phyloP scores from a whole-genome alignment of 2,797 vertebrate genomes.

The Propithecus deckenii region DNA sequence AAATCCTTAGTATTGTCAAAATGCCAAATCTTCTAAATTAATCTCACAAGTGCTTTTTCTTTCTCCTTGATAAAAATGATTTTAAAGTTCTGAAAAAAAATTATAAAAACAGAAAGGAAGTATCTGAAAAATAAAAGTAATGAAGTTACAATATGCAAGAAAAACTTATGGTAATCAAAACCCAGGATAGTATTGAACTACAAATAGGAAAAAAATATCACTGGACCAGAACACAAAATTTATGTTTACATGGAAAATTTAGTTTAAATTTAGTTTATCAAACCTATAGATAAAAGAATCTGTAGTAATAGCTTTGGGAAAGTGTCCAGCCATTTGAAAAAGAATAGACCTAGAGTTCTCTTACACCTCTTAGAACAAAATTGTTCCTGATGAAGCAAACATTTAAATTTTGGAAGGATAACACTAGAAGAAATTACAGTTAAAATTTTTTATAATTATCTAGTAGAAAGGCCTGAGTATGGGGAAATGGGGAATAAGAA shows the following conservation, averaged over 20 bases:
- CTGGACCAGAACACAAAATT: background rate
- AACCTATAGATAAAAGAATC: background rate
- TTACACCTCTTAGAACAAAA: background rate
- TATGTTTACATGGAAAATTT: background rate
- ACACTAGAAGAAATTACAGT: background rate
- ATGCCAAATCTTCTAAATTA: background rate
- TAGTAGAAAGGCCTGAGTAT: background rate
- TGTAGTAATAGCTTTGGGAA: background rate
- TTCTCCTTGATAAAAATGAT: background rate
- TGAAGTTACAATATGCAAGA: background rate
- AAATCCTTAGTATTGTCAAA: background rate
- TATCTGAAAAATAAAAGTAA: conserved; percentile 39
- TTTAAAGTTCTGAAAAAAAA: conserved; percentile 22
- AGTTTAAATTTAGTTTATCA: background rate
- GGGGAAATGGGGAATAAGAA: background rate
- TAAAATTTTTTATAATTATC: background rate
- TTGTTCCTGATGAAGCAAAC: background rate
- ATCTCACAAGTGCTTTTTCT: background rate
- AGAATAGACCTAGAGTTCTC: background rate
- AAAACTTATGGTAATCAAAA: conserved; percentile 22
- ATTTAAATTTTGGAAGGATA: background rate
- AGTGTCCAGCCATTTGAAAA: background rate
- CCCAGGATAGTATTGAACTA: background rate
- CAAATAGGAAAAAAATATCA: background rate
- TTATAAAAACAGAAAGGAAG: background rate